Percentiles rank a stretch among this genome's conserved stretches.
These are phyloP conservation scores for Venusia cambrica DNA, from an alignment of 2,888 invertebrate species.

Conservation along the genomic window DNA sequence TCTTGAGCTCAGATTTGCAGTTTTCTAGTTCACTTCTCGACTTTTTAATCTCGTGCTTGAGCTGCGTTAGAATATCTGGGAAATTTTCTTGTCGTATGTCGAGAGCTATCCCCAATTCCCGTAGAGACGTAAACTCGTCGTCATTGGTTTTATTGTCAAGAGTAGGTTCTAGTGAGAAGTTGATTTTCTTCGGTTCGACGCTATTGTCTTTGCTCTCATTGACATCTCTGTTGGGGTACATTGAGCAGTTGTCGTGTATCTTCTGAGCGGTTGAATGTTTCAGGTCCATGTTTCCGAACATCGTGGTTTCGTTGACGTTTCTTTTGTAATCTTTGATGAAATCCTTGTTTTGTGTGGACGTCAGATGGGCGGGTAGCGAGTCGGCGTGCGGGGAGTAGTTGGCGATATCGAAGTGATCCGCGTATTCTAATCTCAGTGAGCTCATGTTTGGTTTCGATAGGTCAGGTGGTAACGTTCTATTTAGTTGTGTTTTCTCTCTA, in stretches of 20 bases:
- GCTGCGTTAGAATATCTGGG: constrained; percentile 65
- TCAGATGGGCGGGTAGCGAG: constrained; percentile 63
- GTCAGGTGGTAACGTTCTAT: constrained; percentile 62
- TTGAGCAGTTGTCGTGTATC: constrained; percentile 71
- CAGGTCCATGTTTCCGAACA: constrained; percentile 54
- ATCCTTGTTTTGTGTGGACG: constrained; percentile 64
- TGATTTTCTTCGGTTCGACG: constrained; percentile 72
- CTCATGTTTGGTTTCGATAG: constrained; percentile 57
- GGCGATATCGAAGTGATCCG: constrained; percentile 54
- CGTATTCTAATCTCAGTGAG: constrained; percentile 58
- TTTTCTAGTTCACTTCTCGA: constrained; percentile 77
- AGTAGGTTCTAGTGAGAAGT: constrained; percentile 63
- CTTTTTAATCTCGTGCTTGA: constrained; percentile 78
- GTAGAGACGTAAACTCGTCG: constrained; percentile 73
- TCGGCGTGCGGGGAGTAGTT: constrained; percentile 60
- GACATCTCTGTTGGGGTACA: constrained; percentile 71
- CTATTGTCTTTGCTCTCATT: constrained; percentile 58
- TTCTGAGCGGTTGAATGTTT: constrained; percentile 53
- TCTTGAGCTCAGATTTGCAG: constrained; percentile 76
- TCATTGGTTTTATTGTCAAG: constrained; percentile 59
- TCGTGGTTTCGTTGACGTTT: constrained; percentile 69
- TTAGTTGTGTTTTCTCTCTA: constrained; percentile 43
- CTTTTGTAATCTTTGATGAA: constrained; percentile 54
- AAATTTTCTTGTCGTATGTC: constrained; percentile 67
- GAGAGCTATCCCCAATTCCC: constrained; percentile 75